These are phyloP conservation scores for Acrossocheilus fasciatus DNA, from an alignment of 2,797 vertebrate species.

Conservation along the genomic window DNA sequence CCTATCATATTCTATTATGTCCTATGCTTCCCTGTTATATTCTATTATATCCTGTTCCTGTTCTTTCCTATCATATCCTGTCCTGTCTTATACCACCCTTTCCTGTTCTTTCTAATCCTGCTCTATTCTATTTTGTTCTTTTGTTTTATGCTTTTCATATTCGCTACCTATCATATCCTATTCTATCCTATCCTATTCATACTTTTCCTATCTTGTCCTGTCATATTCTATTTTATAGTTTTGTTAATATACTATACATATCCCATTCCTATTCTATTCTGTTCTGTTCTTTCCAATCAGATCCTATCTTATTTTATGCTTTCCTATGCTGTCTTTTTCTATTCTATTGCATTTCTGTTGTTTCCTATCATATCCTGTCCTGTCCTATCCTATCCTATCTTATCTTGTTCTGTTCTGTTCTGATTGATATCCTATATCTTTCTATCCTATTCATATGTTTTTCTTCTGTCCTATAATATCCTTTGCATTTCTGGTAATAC, in stretches of 20 bases:
- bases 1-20: no score
- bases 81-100: neutral
- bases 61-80: neutral
- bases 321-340: neutral
- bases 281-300: neutral
- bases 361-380: neutral
- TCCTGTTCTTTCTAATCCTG: constrained; percentile 5
- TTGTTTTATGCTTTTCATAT: neutral
- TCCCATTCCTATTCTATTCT: neutral
- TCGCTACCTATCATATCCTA: constrained; percentile 23
- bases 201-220: no score
- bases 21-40: no score
- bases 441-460: neutral
- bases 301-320: neutral
- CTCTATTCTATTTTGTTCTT: neutral
- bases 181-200: neutral
- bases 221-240: neutral
- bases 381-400: neutral
- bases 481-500: no score
- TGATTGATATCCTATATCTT: no score
- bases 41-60: neutral
- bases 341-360: neutral
- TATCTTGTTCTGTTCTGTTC: neutral
- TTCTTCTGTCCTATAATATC: neutral
- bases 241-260: neutral